A percentile compares a stretch with the other conserved stretches of the same genome.
Evolutionary conservation across 1,140 invertebrate species (phyloP).

Genomic region (Scaptomyza montana): DNA sequence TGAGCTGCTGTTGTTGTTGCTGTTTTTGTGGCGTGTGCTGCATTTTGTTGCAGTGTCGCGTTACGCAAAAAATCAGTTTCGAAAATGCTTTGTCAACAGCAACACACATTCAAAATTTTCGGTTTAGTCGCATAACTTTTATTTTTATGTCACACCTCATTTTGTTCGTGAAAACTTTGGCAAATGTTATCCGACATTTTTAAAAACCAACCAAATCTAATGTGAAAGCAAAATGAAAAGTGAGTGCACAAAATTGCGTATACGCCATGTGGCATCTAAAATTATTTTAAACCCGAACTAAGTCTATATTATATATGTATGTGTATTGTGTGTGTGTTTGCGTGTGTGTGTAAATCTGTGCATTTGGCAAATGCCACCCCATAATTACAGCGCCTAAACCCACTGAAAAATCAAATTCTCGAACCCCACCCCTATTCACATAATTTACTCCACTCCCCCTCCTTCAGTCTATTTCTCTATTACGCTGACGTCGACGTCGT

Average conservation of each 20-base stretch:
- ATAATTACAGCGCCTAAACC: constrained; percentile 56
- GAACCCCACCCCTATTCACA: no score
- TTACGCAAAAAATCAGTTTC: constrained; percentile 74
- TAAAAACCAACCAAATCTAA: constrained; percentile 2
- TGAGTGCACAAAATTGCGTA: constrained; percentile 50
- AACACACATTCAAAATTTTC: constrained; percentile 81
- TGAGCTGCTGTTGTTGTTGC: constrained; percentile 47
- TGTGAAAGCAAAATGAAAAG: constrained; percentile 29
- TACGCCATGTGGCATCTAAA: constrained; percentile 34
- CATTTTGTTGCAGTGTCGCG: constrained; percentile 48
- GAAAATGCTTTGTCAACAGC: constrained; percentile 82
- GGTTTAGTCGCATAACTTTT: constrained; percentile 81
- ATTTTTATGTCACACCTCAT: constrained; percentile 53
- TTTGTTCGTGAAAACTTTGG: constrained; percentile 68
- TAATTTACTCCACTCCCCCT: constrained; percentile 5
- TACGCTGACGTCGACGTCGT: constrained; percentile 71
- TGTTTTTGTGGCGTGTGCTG: constrained; percentile 30
- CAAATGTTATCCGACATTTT: constrained; percentile 20
- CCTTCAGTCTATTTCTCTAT: constrained; percentile 62
- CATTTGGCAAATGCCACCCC: constrained; percentile 60
- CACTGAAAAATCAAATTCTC: no score
- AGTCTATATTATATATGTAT: not conserved
- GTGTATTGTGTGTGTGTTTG: constrained; percentile 11
- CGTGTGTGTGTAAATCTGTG: constrained; percentile 3
- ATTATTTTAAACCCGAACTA: constrained; percentile 10